Conservation (phyloP, 1,140 invertebrate genomes). For the Harlomillsia oculata region DNA sequence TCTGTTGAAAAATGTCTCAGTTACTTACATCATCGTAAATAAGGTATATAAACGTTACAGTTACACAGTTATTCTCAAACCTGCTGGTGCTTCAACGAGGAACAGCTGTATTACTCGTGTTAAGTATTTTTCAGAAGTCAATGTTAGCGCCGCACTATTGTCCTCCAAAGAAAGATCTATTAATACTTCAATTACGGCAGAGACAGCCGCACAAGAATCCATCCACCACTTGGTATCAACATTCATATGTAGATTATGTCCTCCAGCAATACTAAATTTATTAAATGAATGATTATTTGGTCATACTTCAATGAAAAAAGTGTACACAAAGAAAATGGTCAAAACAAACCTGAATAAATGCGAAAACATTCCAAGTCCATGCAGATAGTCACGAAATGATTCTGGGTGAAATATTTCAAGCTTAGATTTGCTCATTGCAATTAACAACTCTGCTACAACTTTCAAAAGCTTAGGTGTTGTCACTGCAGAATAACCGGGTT, state of each 20-base stretch:
- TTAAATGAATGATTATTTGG: too few relatives aligned
- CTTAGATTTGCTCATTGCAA: neutral
- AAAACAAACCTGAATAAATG: slow-evolving; percentile 18
- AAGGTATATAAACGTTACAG: neutral
- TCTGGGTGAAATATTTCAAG: slow-evolving; percentile 7
- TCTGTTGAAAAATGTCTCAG: neutral
- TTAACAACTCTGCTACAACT: slow-evolving; percentile 13
- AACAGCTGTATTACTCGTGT: slow-evolving; percentile 20
- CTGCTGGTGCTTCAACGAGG: neutral
- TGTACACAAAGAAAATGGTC: too few relatives aligned
- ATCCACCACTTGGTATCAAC: slow-evolving; percentile 5
- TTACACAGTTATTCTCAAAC: neutral
- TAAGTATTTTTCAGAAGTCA: too few relatives aligned
- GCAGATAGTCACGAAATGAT: neutral
- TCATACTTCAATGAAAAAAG: too few relatives aligned
- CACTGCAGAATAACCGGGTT: neutral
- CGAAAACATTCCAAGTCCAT: slow-evolving; percentile 2
- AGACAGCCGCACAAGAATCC: slow-evolving; percentile 11
- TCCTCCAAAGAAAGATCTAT: slow-evolving; percentile 15
- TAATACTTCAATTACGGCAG: slow-evolving; percentile 15
- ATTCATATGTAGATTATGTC: neutral
- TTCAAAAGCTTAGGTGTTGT: slow-evolving; percentile 27
- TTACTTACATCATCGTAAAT: neutral
- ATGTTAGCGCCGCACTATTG: too few relatives aligned
- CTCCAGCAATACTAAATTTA: neutral